phyloP scores from a whole-genome alignment of 2,797 vertebrate species.

The Thripadectes ignobilis region DNA sequence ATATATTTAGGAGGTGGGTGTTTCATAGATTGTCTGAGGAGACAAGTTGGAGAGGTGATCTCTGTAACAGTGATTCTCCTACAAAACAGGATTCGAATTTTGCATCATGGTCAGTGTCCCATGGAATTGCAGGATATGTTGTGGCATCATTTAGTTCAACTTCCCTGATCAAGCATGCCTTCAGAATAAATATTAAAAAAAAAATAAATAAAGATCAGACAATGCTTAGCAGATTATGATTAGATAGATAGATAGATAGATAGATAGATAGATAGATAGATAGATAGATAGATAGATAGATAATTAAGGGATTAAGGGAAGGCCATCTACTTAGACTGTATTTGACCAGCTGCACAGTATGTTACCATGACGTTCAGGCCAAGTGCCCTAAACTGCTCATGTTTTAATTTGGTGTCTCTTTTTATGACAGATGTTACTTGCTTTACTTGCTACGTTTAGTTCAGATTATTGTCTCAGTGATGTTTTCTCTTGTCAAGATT shows the following conservation, averaged over 20 bases:
- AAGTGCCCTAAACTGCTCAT: background rate
- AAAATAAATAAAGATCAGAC: background rate
- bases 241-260: background rate
- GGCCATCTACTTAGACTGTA: background rate
- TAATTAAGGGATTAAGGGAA: background rate
- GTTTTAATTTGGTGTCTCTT: background rate
- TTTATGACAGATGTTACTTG: background rate
- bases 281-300: background rate
- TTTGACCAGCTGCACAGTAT: background rate
- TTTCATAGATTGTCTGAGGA: background rate
- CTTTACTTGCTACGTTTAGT: background rate
- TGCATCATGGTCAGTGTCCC: background rate
- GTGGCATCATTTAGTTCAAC: background rate
- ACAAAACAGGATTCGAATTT: background rate
- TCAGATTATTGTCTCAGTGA: background rate
- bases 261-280: background rate
- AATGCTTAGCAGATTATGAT: background rate
- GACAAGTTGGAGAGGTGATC: background rate
- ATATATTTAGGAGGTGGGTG: background rate
- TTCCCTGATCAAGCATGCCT: background rate
- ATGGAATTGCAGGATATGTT: background rate
- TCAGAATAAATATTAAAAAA: background rate
- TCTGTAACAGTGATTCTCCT: background rate
- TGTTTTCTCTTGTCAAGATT: background rate
- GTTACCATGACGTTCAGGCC: fast-evolving